Base-by-base conservation (phyloP, 2,797 vertebrate species). In the Spea hammondii region DNA sequence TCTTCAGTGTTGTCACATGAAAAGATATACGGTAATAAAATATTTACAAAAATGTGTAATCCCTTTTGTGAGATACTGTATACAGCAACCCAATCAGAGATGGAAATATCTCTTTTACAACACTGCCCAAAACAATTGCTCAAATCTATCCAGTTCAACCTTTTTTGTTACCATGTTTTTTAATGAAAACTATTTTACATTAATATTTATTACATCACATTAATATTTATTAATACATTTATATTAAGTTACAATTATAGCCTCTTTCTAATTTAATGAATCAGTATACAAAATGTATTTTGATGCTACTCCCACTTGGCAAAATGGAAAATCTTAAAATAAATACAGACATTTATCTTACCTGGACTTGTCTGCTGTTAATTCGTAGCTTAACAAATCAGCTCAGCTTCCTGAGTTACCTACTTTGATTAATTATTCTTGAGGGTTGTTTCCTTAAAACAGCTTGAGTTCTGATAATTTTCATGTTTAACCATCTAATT, bases 401-500 rank as follows among this genome's bases (percentile, higher is more conserved):
- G 32, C 32, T 32, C 32, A 32, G 59, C 51, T 51, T 76, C 13
- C 11, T 12, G 57, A 13, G 47, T 70, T 50, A 77, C 13, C 65
- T 32, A 13, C 50, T 54, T 11, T 68, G 53, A 49, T 44, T 76
- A 54, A 76, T 76, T 46, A 11, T 55, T 54, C 8, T 57, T 77
- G 62, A 69, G 45, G 66, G 5, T 45, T 47, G 62, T 77, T 77
- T 77, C 14, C 54, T 49, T 69, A 44, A 59, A 59, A 76, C 48
- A 76, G 44, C 45, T 67, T 14, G 45, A 68, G 57, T 57, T 51
- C 62, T 59, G 54, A 67, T 49, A 55, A 9, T 9, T 6, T 12
- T 13, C 12, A 48, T 46, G 44, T 8, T 70, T 60, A 62, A 62
- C 66, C 32, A 32, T 60, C 13, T 8, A 44, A 60, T 57, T 68